Base-by-base conservation (phyloP, 2,797 vertebrate genomes). In the Monodelphis domestica region DNA sequence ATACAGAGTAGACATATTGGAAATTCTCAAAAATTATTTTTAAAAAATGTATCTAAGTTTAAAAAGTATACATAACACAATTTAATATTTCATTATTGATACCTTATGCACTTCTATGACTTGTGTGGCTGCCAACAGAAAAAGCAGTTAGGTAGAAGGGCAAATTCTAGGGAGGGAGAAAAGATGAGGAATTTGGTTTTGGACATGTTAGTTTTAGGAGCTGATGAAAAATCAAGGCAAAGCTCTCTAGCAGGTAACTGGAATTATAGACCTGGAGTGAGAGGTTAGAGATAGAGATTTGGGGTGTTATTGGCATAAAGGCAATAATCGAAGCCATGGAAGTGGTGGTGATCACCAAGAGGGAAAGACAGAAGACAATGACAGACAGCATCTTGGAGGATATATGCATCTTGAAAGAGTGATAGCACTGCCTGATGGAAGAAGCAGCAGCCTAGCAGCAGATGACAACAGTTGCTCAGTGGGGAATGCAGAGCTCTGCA, bases 11-110 rank as follows among this genome's bases (percentile, higher is more conserved):
- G 2, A 12, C 91, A 17, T 1, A 92, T 87, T 78, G 63, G 56
- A 95, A 57, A 91, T 50, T 88, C 45, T 24, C 10, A 93, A 94
- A 24, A 33, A 89, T 87, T 54, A n/a, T 94, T 90, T 93, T 56
- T 11, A 84, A 57, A 53, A 93, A 84, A 87, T 26, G 21, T 90
- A 91, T 11, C 2, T 24, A 94, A 88, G 15, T 54, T 28, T 89
- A n/a, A 90, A 87, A 53, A 91, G 55, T 88, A 59, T 21, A 87
- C 90, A 9, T 95, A 5, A n/a, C 24, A 50, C 51, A 87, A 90
- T 63, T 92, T 90, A 91, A 56, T 94, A 38, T 90, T 94, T 89
- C 29, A 90, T 70, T 93, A 91, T 21, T 78, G 38, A 45, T 78
- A 21, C 21, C 21, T 78, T 70, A 38, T 38, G 17, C 21, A 38